Percentiles rank a stretch among this genome's conserved stretches.
These are phyloP conservation scores for Oreochromis mossambicus DNA, from an alignment of 2,797 vertebrate species.

Conservation along the genomic window DNA sequence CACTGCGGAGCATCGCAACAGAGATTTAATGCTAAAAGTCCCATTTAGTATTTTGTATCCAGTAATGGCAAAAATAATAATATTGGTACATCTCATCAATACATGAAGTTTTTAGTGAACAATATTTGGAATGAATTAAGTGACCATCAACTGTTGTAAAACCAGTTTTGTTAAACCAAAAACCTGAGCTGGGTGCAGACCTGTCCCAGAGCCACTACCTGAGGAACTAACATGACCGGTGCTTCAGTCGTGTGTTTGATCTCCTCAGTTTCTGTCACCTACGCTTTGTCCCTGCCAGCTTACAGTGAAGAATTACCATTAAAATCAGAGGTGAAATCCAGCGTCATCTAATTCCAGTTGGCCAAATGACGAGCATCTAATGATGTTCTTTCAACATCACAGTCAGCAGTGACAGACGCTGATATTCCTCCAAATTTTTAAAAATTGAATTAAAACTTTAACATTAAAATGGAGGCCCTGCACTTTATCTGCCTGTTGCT, in stretches of 20 bases:
- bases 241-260: accelerated
- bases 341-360: too few relatives aligned
- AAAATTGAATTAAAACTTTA: too few relatives aligned
- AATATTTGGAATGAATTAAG: neutral
- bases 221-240: neutral
- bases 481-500: too few relatives aligned
- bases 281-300: neutral
- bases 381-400: too few relatives aligned
- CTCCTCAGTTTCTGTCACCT: neutral
- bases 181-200: neutral
- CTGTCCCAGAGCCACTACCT: neutral
- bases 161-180: neutral
- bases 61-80: neutral
- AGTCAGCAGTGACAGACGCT: too few relatives aligned
- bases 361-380: neutral
- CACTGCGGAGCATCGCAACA: neutral
- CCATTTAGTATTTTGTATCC: neutral
- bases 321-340: neutral
- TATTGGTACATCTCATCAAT: neutral
- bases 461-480: too few relatives aligned
- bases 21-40: neutral
- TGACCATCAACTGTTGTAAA: neutral
- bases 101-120: neutral
- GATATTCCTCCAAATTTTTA: too few relatives aligned
- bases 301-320: accelerated